These are phyloP conservation scores for Clarias batrachus DNA, from an alignment of 2,113 vertebrate species.

Conservation along the genomic window DNA sequence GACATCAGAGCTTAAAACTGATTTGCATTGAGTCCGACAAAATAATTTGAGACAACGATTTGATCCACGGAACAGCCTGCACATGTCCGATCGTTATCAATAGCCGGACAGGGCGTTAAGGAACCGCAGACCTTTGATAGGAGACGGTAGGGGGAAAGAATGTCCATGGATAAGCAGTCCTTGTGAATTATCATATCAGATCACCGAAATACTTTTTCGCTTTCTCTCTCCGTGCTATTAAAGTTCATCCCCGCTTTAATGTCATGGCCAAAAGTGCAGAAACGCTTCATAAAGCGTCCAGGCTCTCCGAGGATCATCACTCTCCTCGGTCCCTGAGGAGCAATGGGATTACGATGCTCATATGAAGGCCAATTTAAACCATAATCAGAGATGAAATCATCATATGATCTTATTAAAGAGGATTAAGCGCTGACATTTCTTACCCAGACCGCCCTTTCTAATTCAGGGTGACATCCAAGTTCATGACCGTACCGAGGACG, in stretches of 20 bases:
- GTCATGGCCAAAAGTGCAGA: conserved; percentile 9
- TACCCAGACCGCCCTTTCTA: conserved; percentile 55
- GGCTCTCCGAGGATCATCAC: conserved; percentile 33
- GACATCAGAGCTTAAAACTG: background rate
- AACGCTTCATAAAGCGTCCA: background rate
- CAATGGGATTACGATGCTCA: conserved; percentile 55
- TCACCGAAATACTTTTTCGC: background rate
- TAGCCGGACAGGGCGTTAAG: background rate
- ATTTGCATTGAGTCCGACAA: background rate
- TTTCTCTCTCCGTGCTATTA: background rate
- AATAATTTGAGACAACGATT: background rate
- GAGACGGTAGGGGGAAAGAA: background rate
- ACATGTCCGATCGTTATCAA: background rate
- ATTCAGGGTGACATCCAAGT: conserved; percentile 33
- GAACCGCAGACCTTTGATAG: background rate
- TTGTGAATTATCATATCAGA: conserved; percentile 2
- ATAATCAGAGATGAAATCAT: conserved; percentile 67
- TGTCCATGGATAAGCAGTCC: background rate
- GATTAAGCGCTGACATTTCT: conserved; percentile 72
- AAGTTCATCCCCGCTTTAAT: conserved; percentile 38
- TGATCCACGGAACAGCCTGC: background rate
- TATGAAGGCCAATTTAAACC: conserved; percentile 71
- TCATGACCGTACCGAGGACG: background rate
- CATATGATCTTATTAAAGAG: conserved; percentile 72
- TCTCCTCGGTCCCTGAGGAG: conserved; percentile 46